A percentile compares a stretch with the other conserved stretches of the same genome.
phyloP scores from a whole-genome alignment of 2,888 invertebrate species.

The Danaus chrysippus region DNA sequence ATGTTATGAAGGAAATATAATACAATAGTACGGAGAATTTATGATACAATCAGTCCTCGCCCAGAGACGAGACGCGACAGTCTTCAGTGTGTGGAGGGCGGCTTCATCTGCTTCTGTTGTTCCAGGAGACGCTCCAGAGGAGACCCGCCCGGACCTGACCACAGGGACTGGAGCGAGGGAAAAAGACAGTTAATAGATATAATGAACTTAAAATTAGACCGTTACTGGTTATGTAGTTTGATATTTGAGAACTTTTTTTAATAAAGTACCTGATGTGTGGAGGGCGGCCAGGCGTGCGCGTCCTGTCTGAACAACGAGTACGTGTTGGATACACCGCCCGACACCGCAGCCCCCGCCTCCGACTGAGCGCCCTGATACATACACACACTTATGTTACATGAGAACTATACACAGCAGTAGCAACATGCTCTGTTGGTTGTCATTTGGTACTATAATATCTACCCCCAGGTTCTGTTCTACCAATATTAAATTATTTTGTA shows the following conservation, averaged over 20 bases:
- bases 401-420: too few species aligned
- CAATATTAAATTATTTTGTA: too few species aligned
- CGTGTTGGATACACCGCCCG: slow-evolving; percentile 52
- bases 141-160: slow-evolving; percentile 88
- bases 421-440: too few species aligned
- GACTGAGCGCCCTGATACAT: slow-evolving; percentile 26
- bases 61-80: too few species aligned
- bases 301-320: slow-evolving; percentile 78
- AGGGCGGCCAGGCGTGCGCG: slow-evolving; percentile 47
- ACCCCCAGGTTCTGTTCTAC: too few species aligned
- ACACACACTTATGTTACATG: not conserved
- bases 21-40: slow-evolving; percentile 5
- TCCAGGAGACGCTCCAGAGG: slow-evolving; percentile 89
- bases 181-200: too few species aligned
- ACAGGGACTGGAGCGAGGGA: slow-evolving; percentile 79
- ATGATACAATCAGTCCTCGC: not conserved
- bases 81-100: slow-evolving; percentile 53
- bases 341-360: slow-evolving; percentile 13
- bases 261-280: slow-evolving; percentile 45
- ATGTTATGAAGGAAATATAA: not conserved
- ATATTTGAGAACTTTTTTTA: slow-evolving; percentile 3
- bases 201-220: too few species aligned
- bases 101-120: slow-evolving; percentile 85
- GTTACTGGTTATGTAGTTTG: too few species aligned
- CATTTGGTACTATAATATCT: too few species aligned